These are phyloP conservation scores for Drosophila ohnishii DNA, from an alignment of 1,140 invertebrate genomes.

Conservation along the genomic window DNA sequence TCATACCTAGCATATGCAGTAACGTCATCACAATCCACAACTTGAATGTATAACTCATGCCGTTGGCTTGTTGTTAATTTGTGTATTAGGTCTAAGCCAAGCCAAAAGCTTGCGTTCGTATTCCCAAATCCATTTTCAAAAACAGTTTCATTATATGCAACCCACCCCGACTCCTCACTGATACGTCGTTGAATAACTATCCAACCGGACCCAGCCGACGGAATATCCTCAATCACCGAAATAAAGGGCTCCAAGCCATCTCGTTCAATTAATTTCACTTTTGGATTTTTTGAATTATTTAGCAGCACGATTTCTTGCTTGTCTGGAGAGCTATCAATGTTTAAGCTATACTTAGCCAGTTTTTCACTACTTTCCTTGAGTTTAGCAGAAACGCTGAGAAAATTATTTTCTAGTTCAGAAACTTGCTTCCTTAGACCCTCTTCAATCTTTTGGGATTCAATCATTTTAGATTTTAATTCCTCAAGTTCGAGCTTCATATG, in stretches of 20 bases:
- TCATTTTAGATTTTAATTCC: neutral
- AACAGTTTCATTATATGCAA: accelerated
- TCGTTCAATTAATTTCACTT: neutral
- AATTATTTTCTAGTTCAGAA: neutral
- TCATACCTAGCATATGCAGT: neutral
- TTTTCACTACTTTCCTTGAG: neutral
- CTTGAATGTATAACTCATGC: neutral
- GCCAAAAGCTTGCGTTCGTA: neutral
- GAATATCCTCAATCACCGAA: slow-evolving; percentile 2
- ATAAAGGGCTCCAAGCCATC: neutral
- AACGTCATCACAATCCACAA: neutral
- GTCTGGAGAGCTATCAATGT: neutral
- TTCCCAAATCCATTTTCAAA: neutral
- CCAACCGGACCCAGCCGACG: slow-evolving; percentile 1
- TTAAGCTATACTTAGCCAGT: neutral
- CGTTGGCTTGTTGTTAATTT: neutral
- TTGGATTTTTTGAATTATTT: neutral
- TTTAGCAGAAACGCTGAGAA: neutral
- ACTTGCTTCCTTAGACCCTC: neutral
- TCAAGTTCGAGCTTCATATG: neutral
- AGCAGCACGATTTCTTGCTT: neutral
- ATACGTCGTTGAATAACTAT: slow-evolving; percentile 9
- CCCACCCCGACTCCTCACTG: neutral
- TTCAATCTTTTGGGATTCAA: neutral
- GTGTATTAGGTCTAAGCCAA: neutral